These are phyloP conservation scores for Bilobella aurantiaca DNA, from an alignment of 1,140 invertebrate species.

Conservation along the genomic window DNA sequence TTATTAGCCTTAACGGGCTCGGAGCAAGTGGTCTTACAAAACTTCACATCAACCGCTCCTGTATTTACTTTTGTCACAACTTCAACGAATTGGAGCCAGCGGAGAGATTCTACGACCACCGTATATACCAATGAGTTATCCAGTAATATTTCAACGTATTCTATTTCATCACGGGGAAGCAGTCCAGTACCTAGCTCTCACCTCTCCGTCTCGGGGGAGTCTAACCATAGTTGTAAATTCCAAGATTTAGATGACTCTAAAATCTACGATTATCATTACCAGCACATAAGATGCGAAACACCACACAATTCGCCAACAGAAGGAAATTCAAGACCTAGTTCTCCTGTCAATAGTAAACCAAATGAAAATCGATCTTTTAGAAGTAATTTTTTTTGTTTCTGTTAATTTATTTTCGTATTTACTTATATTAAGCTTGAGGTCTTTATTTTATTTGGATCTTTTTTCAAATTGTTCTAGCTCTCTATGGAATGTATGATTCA, in stretches of 20 bases:
- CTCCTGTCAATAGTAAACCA: conserved; percentile 14
- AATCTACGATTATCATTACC: too few relatives aligned
- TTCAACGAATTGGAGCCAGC: conserved; percentile 18
- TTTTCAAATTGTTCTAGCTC: conserved; percentile 28
- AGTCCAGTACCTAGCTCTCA: conserved; percentile 12
- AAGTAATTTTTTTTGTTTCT: conserved; percentile 21
- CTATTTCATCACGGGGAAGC: conserved; percentile 11
- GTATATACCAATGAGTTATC: conserved; percentile 28
- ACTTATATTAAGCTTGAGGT: background rate
- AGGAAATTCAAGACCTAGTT: conserved; percentile 27
- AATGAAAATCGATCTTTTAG: conserved; percentile 27
- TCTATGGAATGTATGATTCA: conserved; percentile 8
- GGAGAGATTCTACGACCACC: conserved; percentile 28
- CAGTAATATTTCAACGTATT: conserved; percentile 16
- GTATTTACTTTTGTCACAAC: conserved; percentile 33
- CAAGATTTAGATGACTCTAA: background rate
- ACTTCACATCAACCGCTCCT: conserved; percentile 26
- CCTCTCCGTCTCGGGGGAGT: background rate
- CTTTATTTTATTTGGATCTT: conserved; percentile 18
- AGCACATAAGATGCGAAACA: conserved; percentile 28
- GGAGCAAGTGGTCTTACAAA: conserved; percentile 22
- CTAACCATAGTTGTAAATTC: background rate
- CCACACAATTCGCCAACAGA: conserved; percentile 32
- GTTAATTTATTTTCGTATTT: conserved; percentile 7
- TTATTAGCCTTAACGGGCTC: conserved; percentile 20